Evolutionary conservation across 2,797 vertebrate species (phyloP), one percentile per base, ranked within the genome.

Genomic region (Sebastes hubbsi): DNA sequence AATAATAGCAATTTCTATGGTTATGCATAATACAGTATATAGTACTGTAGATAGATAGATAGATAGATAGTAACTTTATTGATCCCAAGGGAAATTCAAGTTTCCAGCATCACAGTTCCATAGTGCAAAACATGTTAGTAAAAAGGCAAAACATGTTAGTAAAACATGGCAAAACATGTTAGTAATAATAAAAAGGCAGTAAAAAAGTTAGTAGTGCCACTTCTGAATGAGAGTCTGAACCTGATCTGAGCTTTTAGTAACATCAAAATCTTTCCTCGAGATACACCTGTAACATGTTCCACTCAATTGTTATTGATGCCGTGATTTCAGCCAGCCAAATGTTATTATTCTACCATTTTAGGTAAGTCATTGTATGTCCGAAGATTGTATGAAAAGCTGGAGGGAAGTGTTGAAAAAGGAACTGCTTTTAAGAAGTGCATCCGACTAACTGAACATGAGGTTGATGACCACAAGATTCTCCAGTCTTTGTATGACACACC

Each of bases 361-460:
- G 97, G 97, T 9, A 98, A 98, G 75, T 98, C 97, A 6, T 94
- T 98, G 2, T 97, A 96, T 14, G 94, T 98, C 61, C 95, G 90
- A 87, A 96, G 97, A 65, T 60, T 97, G 22, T 93, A 95, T 29
- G 80, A 94, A 81, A 94, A 90, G 10, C 83, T 98, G 65, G 29
- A 87, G 46, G 32, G 12, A 88, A 88, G 36, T 75, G 1, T 5
- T 82, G 81, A 67, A 86, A 87, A 1, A 72, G 66, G 30, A 70
- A 20, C 72, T 4, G 84, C 92, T 1, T 89, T 92, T 55, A 91
- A 96, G 20, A 96, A 96, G 83, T 94, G 95, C 7, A 95, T 98
- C 60, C 93, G 96, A 2, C 76, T 99, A 27, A 95, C 94, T 34
- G 96, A 97, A 12, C 83, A 91, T 22, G 88, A 89, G 49, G 88